Evolutionary conservation across 1,140 invertebrate species (phyloP), one percentile per base, ranked within the genome.

Genomic region (Battus philenor): DNA sequence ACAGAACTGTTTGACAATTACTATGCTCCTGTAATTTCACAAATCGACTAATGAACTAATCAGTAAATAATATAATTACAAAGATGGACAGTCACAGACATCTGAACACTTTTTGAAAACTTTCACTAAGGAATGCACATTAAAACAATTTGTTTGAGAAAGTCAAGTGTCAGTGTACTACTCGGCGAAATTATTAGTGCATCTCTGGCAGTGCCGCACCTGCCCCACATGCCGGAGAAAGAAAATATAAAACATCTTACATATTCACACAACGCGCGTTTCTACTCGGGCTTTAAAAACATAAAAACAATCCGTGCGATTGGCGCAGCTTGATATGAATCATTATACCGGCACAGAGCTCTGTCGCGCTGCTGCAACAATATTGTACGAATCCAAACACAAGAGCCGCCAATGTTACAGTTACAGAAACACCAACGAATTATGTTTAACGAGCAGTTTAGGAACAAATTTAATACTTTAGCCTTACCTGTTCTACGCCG

Each of bases 141-240:
- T 53, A 65, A 38, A 57, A 49, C 47, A 68, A 68, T 64, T 61
- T 53, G 68, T 61, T 34, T 57, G 61, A 56, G 67, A 73, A 71
- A 73, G 65, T 65, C 52, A 41, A 47, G 39, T 56, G 34, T 47
- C 52, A 50, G 46, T 61, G 41, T 47, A 63, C 65, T 60, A 9
- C 45, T 48, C 57, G 50, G 54, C 46, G 57, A 61, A 69, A 68
- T 67, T 67, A 69, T 59, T 68, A 57, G 57, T 73, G 63, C 68
- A 69, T 72, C 56, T 70, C 62, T 67, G 46, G 63, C 46, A 66
- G 49, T 13, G 12, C 10, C 4, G 17, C 33, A 36, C 12, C 17
- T 22, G 47, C 53, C 12, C 30, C 43, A 55, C 55, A 65, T 55
- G 56, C 54, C 48, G 44, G 44, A 34, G 41, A 49, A 50, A 50